These are phyloP conservation scores for Camponotus pennsylvanicus DNA, from an alignment of 1,140 invertebrate genomes.

Conservation along the genomic window DNA sequence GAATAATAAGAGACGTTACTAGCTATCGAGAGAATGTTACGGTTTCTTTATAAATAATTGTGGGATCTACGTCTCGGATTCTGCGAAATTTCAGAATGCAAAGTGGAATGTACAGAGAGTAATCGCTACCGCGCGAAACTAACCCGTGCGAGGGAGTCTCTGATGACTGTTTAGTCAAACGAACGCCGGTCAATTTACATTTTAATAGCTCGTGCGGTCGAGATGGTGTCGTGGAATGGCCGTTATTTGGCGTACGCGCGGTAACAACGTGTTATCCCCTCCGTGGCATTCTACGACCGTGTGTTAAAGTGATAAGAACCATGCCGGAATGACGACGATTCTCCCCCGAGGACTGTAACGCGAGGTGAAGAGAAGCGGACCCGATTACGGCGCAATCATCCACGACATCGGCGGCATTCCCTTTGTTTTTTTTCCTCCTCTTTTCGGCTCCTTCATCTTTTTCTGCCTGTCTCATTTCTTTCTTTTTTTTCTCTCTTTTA, in stretches of 20 bases:
- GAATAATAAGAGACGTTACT: conserved; percentile 10
- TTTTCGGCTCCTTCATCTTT: conserved; percentile 53
- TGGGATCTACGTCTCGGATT: not conserved
- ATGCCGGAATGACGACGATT: conserved; percentile 68
- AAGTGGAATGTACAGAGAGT: conserved; percentile 18
- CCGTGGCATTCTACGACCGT: not conserved
- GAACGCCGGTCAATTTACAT: conserved; percentile 83
- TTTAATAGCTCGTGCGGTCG: conserved; percentile 76
- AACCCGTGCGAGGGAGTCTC: conserved; percentile 58
- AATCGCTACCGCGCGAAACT: conserved; percentile 34
- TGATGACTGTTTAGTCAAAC: conserved; percentile 82
- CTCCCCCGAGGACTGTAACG: conserved; percentile 41
- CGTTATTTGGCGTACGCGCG: conserved; percentile 27
- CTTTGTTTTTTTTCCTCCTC: conserved; percentile 46
- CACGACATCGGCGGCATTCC: conserved; percentile 68
- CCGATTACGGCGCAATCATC: conserved; percentile 76
- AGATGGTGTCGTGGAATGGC: conserved; percentile 46
- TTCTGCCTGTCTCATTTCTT: conserved; percentile 38
- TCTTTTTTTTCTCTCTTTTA: conserved; percentile 28
- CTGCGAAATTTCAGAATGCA: conserved; percentile 5
- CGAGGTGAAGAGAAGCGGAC: not conserved
- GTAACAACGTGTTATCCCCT: conserved; percentile 10
- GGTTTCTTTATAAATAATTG: conserved; percentile 10
- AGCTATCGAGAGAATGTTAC: not conserved
- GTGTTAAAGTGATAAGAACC: conserved; percentile 67